phyloP scores from a whole-genome alignment of 1,140 invertebrate species.

The Conus ventricosus region DNA sequence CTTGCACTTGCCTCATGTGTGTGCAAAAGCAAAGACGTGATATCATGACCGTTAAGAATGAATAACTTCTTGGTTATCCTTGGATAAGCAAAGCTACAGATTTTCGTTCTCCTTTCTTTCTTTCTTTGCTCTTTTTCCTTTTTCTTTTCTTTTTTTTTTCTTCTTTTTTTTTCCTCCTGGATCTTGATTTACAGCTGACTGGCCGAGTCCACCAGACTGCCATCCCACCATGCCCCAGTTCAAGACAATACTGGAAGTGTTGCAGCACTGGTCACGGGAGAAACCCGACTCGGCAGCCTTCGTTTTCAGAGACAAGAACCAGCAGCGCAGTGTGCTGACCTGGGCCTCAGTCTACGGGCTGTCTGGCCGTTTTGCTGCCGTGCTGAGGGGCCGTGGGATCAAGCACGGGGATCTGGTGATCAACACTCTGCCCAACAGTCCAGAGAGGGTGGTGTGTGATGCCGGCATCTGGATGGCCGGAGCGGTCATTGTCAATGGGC shows the following conservation, averaged over 20 bases:
- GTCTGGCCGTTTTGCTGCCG: slow-evolving; percentile 5
- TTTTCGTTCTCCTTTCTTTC: no score
- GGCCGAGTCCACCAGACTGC: no score
- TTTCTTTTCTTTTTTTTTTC: no score
- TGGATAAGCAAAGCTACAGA: no score
- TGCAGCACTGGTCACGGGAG: neutral
- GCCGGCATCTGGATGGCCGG: slow-evolving; percentile 15
- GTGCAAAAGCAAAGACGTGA: no score
- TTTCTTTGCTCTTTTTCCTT: no score
- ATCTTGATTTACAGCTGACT: no score
- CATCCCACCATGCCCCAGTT: neutral
- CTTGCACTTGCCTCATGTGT: no score
- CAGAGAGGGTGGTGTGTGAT: slow-evolving; percentile 25
- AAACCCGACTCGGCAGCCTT: neutral
- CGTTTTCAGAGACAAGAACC: neutral
- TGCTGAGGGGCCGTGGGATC: neutral
- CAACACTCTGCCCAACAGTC: slow-evolving; percentile 21
- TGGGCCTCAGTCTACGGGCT: neutral
- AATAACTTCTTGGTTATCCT: no score
- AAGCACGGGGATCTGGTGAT: slow-evolving; percentile 12
- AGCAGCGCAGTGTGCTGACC: neutral
- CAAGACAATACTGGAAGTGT: neutral
- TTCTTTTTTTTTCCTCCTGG: no score
- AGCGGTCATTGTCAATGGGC: slow-evolving; percentile 15
- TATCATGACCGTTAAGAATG: no score